Evolutionary conservation across 2,888 invertebrate genomes (phyloP).

Genomic region (Alloscopus bannaensis): DNA sequence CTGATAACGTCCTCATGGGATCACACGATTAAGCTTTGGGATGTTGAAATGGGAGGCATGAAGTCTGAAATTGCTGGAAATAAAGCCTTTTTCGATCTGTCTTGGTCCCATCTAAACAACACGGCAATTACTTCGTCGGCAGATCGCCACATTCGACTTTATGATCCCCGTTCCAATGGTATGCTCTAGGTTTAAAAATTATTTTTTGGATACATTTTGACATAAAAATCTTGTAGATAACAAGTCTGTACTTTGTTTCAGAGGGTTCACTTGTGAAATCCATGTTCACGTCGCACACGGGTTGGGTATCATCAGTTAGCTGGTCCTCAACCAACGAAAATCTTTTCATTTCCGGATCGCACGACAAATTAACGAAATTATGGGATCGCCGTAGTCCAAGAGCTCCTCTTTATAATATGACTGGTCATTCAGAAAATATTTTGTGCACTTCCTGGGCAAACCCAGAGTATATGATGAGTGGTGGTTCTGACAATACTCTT

Average conservation of each 20-base stretch:
- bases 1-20: slow-evolving; percentile 95
- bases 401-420: slow-evolving; percentile 92
- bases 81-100: slow-evolving; percentile 91
- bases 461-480: slow-evolving; percentile 89
- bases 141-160: slow-evolving; percentile 92
- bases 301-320: slow-evolving; percentile 93
- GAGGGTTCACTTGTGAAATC: slow-evolving; percentile 92
- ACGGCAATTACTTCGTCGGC: slow-evolving; percentile 90
- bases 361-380: slow-evolving; percentile 92
- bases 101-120: slow-evolving; percentile 87
- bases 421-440: slow-evolving; percentile 95
- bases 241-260: slow-evolving; percentile 75
- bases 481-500: slow-evolving; percentile 94
- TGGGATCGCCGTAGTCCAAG: slow-evolving; percentile 97
- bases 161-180: slow-evolving; percentile 93
- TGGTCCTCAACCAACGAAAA: slow-evolving; percentile 91
- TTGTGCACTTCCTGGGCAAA: slow-evolving; percentile 96
- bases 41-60: slow-evolving; percentile 88
- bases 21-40: slow-evolving; percentile 96
- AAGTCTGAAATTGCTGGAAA: slow-evolving; percentile 90
- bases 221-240: not conserved
- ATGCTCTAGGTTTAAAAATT: slow-evolving; percentile 86
- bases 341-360: slow-evolving; percentile 93
- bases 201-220: slow-evolving; percentile 59
- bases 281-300: slow-evolving; percentile 90